Evolutionary conservation across 2,888 invertebrate species (phyloP).

Genomic region (Eupithecia abbreviata): DNA sequence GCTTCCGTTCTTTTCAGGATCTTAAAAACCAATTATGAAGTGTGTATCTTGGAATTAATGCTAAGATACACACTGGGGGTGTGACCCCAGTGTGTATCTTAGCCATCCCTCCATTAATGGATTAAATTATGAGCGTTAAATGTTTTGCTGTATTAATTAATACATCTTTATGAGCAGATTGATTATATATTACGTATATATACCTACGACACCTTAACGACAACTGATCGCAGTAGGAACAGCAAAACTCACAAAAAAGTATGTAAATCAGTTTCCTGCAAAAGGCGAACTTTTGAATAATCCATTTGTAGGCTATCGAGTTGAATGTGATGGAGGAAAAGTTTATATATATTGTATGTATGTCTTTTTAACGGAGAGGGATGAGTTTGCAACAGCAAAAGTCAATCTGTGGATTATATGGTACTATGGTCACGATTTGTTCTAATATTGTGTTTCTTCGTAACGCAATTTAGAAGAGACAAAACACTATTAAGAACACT

Average conservation of each 20-base stretch:
- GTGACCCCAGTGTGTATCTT: too few species aligned
- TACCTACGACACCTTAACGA: background rate
- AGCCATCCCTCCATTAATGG: background rate
- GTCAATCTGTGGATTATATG: background rate
- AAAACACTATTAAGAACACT: too few species aligned
- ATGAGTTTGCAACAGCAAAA: background rate
- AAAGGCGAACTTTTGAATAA: background rate
- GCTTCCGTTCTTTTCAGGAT: background rate
- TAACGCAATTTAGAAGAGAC: background rate
- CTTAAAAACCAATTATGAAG: constrained; percentile 1
- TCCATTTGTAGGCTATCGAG: background rate
- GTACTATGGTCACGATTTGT: background rate
- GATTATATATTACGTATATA: background rate
- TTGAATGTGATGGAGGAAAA: background rate
- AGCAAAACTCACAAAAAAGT: background rate
- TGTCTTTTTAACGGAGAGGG: background rate
- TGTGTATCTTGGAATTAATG: background rate
- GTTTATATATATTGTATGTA: background rate
- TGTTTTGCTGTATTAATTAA: background rate
- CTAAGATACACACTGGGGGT: too few species aligned
- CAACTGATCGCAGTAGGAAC: background rate
- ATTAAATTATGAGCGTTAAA: background rate
- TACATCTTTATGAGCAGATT: background rate
- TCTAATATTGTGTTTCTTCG: background rate
- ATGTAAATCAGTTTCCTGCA: background rate